Percentiles rank a stretch among this genome's conserved stretches.
These are phyloP conservation scores for Lycophotia porphyrea DNA, from an alignment of 2,888 invertebrate genomes.

Conservation along the genomic window DNA sequence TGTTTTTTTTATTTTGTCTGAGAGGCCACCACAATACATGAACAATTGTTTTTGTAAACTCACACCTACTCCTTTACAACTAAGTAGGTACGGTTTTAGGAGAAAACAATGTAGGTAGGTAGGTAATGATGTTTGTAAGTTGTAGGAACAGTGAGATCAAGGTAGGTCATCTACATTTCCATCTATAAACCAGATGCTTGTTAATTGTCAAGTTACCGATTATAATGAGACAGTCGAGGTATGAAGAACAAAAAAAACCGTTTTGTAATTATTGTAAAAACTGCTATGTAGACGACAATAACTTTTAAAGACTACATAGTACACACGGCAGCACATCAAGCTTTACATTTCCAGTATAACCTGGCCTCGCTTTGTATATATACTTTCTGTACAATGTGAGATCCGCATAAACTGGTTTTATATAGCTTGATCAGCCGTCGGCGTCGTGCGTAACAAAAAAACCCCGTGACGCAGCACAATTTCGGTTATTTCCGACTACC, in stretches of 20 bases:
- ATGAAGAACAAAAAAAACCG: neutral
- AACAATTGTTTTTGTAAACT: neutral
- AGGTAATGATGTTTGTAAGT: neutral
- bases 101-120: neutral
- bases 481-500: conserved; percentile 26
- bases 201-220: conserved; percentile 12
- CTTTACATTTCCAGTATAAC: too few relatives aligned
- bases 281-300: too few relatives aligned
- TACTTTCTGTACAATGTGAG: too few relatives aligned
- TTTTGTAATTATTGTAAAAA: neutral
- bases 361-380: too few relatives aligned
- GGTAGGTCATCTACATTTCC: neutral
- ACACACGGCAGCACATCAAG: too few relatives aligned
- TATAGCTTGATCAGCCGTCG: too few relatives aligned
- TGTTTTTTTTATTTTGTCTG: too few relatives aligned
- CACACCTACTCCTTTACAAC: neutral
- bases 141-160: neutral
- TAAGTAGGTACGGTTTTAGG: neutral
- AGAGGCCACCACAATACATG: too few relatives aligned
- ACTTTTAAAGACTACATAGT: too few relatives aligned
- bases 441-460: too few relatives aligned
- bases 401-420: too few relatives aligned
- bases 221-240: neutral
- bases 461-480: conserved; percentile 32
- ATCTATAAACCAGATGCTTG: neutral